phyloP scores from a whole-genome alignment of 2,888 invertebrate species.

The Pollenia labialis region DNA sequence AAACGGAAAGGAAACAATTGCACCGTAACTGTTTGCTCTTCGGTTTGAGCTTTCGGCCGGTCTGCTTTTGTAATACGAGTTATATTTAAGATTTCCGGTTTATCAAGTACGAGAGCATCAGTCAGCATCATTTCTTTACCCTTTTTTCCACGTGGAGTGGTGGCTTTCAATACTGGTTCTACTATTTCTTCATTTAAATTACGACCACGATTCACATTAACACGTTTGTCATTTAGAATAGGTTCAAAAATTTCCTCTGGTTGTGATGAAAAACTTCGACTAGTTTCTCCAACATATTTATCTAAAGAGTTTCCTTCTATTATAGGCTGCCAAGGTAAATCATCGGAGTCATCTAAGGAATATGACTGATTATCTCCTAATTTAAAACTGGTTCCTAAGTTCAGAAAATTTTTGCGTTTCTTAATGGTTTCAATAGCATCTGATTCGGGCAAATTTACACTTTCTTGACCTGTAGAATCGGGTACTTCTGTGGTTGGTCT shows the following conservation, averaged over 20 bases:
- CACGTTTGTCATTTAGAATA: conserved; percentile 82
- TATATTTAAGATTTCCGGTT: conserved; percentile 79
- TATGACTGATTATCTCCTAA: conserved; percentile 80
- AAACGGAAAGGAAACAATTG: conserved; percentile 92
- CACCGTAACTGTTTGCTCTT: conserved; percentile 83
- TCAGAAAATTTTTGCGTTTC: conserved; percentile 83
- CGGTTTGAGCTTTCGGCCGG: conserved; percentile 63
- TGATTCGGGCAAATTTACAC: conserved; percentile 71
- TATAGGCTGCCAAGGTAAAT: conserved; percentile 85
- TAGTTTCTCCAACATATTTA: conserved; percentile 81
- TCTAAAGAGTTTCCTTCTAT: conserved; percentile 85
- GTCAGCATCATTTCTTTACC: conserved; percentile 79
- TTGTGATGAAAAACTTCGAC: conserved; percentile 80
- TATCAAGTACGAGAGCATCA: conserved; percentile 55
- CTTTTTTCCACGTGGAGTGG: conserved; percentile 84
- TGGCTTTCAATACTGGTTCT: conserved; percentile 89
- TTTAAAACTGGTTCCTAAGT: conserved; percentile 83
- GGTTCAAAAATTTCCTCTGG: conserved; percentile 86
- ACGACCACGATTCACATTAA: conserved; percentile 79
- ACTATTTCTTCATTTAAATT: conserved; percentile 87
- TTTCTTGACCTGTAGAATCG: conserved; percentile 79
- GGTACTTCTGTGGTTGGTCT: conserved; percentile 74
- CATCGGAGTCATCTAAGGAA: conserved; percentile 79
- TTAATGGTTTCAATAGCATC: conserved; percentile 82
- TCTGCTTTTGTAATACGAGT: conserved; percentile 82